A percentile compares a stretch with the other conserved stretches of the same genome.
These are phyloP conservation scores for Stylophora pistillata DNA, from an alignment of 64 coral and sea anemone genomes.

Conservation along the genomic window DNA sequence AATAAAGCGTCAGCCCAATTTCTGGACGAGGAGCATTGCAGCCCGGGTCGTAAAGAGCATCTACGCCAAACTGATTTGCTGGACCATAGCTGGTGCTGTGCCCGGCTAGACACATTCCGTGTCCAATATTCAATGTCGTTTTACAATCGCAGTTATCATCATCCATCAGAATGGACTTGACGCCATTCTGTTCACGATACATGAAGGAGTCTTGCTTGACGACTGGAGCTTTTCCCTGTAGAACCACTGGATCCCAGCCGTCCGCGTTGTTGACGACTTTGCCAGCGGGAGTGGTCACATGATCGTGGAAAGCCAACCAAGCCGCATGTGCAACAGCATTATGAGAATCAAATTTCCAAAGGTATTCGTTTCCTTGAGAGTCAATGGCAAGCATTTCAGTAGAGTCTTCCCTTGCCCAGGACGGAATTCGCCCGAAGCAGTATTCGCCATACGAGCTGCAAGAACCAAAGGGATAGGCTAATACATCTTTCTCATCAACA, in stretches of 20 bases:
- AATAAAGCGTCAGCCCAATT: conserved; percentile 59
- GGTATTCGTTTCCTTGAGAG: conserved; percentile 57
- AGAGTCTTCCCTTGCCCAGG: conserved; percentile 64
- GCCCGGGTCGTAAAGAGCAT: conserved; percentile 48
- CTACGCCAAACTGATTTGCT: conserved; percentile 59
- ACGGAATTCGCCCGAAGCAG: conserved; percentile 75
- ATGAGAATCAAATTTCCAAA: conserved; percentile 59
- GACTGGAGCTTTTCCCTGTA: conserved; percentile 60
- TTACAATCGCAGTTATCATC: conserved; percentile 69
- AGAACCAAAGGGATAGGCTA: conserved; percentile 41
- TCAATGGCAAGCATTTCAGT: conserved; percentile 75
- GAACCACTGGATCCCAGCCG: conserved; percentile 51
- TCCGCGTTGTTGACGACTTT: conserved; percentile 18
- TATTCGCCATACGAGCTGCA: conserved; percentile 51
- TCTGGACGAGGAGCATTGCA: conserved; percentile 62
- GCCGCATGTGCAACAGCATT: conserved; percentile 69
- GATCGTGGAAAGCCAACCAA: conserved; percentile 72
- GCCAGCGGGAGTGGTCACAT: conserved; percentile 31
- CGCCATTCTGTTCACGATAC: conserved; percentile 61
- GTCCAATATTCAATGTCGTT: conserved; percentile 63
- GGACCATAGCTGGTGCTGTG: conserved; percentile 44
- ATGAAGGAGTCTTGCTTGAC: conserved; percentile 64
- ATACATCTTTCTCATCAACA: conserved; percentile 34
- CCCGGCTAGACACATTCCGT: conserved; percentile 45
- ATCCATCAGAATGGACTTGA: conserved; percentile 67